Evolutionary conservation across 2,113 vertebrate genomes (phyloP), one percentile per base, ranked within the genome.

Genomic region (Litocranius walleri): DNA sequence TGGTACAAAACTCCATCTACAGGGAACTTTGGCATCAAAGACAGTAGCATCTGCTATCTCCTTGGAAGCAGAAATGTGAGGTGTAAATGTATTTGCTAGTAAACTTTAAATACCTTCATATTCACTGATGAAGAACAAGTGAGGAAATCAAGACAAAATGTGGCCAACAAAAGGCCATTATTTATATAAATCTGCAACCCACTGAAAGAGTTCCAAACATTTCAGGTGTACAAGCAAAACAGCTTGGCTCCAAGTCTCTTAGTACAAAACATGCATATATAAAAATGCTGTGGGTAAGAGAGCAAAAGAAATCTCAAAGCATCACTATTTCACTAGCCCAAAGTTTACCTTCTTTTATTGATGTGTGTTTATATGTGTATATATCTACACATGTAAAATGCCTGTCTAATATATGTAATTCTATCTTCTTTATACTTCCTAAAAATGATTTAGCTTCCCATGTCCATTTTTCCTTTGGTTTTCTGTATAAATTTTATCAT

Each of bases 1-100:
- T 96, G 59, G 84, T 97, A 90, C 29, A 67, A 95, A 95, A 78
- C 13, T 94, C 95, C 90, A 90, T 30, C 57, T 82, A 88, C 80
- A 67, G 77, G 92, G 90, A 96, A 95, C 92, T 92, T 1, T 90
- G 93, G 95, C 96, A 94, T 61, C 84, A 82, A 40, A 92, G 85
- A 36, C 30, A 36, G 87, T 2, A 56, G 90, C 94, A 90, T 71
- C 95, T 97, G 97, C 85, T 96, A 5, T 40, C 88, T 62, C 78
- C 71, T 40, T 89, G 81, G 88, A 97, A 94, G 67, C 81, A 95
- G 94, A 94, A 25, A 71, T 23, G 25, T 4, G 92, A 93, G 45
- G 91, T 89, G 13, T n/a, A 45, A 91, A 57, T 80, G 61, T 33
- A 90, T 83, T 88, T 94, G 94, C 40, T 80, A 78, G 87, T 83